These are phyloP conservation scores for Agonopterix alstromeriana DNA, from an alignment of 2,888 invertebrate species.

Conservation along the genomic window DNA sequence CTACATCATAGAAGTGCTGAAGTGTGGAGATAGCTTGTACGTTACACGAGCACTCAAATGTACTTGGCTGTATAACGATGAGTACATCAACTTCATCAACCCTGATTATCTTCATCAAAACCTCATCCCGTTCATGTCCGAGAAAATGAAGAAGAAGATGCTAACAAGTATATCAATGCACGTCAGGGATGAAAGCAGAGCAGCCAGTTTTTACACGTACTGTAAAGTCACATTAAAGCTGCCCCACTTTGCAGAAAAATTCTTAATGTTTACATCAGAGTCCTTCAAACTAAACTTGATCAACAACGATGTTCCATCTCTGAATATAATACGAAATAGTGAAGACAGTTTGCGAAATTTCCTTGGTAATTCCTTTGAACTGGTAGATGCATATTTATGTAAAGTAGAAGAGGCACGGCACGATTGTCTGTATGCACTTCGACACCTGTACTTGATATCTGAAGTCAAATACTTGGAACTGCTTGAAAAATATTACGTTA, in stretches of 20 bases:
- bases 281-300: slow-evolving; percentile 32
- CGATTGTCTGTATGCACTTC: slow-evolving; percentile 7
- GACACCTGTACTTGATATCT: slow-evolving; percentile 22
- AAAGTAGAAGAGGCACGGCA: background rate
- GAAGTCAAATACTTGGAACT: slow-evolving; percentile 22
- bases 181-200: slow-evolving; percentile 28
- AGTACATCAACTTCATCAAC: slow-evolving; percentile 32
- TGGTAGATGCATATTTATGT: slow-evolving; percentile 23
- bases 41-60: slow-evolving; percentile 44
- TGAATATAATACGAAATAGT: background rate
- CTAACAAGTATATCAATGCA: slow-evolving; percentile 28
- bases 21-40: slow-evolving; percentile 41
- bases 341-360: slow-evolving; percentile 7
- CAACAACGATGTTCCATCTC: slow-evolving; percentile 3
- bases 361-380: slow-evolving; percentile 32
- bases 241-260: slow-evolving; percentile 32
- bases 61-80: slow-evolving; percentile 36
- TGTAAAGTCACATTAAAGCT: slow-evolving; percentile 23
- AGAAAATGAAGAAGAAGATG: slow-evolving; percentile 44
- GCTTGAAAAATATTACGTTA: slow-evolving; percentile 17
- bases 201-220: slow-evolving; percentile 34
- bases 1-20: slow-evolving; percentile 40
- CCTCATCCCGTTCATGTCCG: slow-evolving; percentile 47
- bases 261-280: slow-evolving; percentile 35
- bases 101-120: slow-evolving; percentile 34